A percentile compares a stretch with the other conserved stretches of the same genome.
These are phyloP conservation scores for Chionoecetes opilio DNA, from an alignment of 1,140 invertebrate species.

Conservation along the genomic window DNA sequence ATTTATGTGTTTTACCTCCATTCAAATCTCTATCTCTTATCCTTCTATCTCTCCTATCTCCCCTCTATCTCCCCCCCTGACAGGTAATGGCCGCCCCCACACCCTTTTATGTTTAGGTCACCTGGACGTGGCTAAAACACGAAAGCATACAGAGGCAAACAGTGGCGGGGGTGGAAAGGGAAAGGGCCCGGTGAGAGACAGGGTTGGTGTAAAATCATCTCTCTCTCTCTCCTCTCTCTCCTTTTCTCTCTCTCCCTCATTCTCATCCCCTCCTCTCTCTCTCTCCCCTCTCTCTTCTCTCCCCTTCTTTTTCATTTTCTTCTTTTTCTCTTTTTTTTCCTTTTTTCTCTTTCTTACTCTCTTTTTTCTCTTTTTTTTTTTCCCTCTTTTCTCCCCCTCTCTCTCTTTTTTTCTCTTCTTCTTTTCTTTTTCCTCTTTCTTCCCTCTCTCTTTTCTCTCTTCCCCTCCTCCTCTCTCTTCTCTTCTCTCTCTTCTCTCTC, in stretches of 20 bases:
- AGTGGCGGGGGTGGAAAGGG: not conserved
- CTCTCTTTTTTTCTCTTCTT: not conserved
- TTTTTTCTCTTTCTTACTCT: not conserved
- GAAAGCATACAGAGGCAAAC: not conserved
- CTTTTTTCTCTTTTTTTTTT: not conserved
- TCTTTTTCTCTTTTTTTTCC: not conserved
- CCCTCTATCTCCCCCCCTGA: not conserved
- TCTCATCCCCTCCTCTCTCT: not conserved
- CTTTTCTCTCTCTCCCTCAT: not conserved
- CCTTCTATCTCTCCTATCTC: not conserved
- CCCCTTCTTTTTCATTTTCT: not conserved
- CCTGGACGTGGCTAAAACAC: not conserved
- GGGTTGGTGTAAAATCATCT: not conserved
- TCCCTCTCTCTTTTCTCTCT: not conserved
- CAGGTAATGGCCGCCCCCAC: not conserved
- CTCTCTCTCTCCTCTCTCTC: not conserved
- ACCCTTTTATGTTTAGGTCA: not conserved
- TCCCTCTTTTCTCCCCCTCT: not conserved
- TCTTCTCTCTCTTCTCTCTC: constrained; percentile 44
- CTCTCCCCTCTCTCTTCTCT: too few relatives aligned
- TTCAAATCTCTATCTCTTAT: not conserved
- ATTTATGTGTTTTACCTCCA: not conserved
- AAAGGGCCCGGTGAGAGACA: not conserved
- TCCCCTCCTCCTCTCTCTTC: not conserved
- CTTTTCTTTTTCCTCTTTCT: not conserved